Percentiles rank a stretch among this genome's conserved stretches.
phyloP scores from a whole-genome alignment of 2,888 invertebrate species.

The Stenolophus ochropezus region DNA sequence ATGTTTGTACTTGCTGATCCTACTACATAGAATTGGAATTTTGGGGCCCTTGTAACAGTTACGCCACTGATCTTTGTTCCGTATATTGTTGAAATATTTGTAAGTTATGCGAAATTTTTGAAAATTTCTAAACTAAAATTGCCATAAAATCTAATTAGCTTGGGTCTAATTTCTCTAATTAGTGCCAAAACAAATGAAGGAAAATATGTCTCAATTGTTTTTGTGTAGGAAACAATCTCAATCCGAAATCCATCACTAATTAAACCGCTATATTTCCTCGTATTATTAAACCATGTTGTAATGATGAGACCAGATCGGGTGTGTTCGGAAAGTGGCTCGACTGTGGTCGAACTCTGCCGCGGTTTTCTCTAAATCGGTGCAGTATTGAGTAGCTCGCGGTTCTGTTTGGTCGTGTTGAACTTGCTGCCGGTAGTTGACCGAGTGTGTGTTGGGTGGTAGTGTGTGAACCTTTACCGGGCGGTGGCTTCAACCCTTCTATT shows the following conservation, averaged over 20 bases:
- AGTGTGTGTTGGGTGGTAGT: slow-evolving; percentile 40
- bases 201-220: neutral
- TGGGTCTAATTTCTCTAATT: neutral
- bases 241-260: neutral
- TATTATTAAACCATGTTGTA: neutral
- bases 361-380: slow-evolving; percentile 46
- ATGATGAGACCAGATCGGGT: neutral
- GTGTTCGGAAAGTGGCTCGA: slow-evolving; percentile 12
- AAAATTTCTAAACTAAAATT: neutral
- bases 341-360: slow-evolving; percentile 2
- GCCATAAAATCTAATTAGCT: neutral
- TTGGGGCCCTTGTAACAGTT: no score
- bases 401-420: slow-evolving; percentile 19
- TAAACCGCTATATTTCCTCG: neutral
- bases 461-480: slow-evolving; percentile 45
- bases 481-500: slow-evolving; percentile 26
- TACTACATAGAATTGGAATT: no score
- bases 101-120: no score
- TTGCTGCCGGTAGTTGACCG: slow-evolving; percentile 10
- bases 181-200: neutral
- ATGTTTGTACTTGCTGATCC: no score
- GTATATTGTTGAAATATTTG: no score
- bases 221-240: neutral
- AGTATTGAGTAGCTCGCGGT: slow-evolving; percentile 53
- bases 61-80: no score